Evolutionary conservation across 2,113 vertebrate genomes (phyloP).

Genomic region (Scomber scombrus): DNA sequence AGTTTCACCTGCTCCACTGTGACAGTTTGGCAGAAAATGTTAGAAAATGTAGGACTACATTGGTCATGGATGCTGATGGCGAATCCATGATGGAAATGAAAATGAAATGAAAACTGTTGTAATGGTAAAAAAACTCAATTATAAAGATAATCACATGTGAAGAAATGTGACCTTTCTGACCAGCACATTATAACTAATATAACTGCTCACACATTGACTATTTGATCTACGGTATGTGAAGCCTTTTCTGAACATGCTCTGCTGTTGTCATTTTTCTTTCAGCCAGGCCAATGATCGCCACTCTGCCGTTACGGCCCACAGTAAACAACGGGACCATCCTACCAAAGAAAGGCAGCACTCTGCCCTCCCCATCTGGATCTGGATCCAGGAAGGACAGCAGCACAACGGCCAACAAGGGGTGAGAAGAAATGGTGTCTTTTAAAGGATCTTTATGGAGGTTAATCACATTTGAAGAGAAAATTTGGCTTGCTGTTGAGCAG

Average conservation of each 20-base stretch:
- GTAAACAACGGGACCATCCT: constrained; percentile 95
- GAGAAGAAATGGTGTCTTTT: constrained; percentile 19
- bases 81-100: no score
- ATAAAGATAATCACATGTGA: no score
- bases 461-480: not conserved
- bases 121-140: no score
- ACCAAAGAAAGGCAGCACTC: constrained; percentile 95
- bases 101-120: no score
- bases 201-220: no score
- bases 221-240: no score
- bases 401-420: constrained; percentile 90
- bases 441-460: not conserved
- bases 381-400: constrained; percentile 90
- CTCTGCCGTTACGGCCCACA: constrained; percentile 91
- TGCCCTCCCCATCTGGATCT: constrained; percentile 92
- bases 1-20: no score
- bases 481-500: not conserved
- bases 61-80: no score
- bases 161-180: no score
- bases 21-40: no score
- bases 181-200: no score
- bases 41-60: no score
- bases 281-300: constrained; percentile 95
- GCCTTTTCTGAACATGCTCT: constrained; percentile 4
- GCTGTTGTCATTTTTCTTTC: constrained; percentile 50